Conservation (phyloP, 2,797 vertebrate genomes). For the Onychomys leucogaster region DNA sequence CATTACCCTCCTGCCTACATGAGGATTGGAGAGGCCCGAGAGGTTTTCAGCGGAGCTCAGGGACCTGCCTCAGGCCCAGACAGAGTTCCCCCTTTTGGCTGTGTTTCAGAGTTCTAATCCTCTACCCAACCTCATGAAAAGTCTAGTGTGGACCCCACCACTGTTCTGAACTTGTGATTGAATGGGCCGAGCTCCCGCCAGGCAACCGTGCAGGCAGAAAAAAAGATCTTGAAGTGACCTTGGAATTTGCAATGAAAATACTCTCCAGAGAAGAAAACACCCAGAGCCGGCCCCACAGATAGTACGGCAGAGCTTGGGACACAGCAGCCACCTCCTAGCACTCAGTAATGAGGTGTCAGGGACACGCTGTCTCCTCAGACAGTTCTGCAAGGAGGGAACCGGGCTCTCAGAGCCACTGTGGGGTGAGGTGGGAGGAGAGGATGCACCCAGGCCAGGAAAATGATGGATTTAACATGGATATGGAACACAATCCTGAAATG, state of each 20-base stretch:
- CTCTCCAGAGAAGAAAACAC: not conserved
- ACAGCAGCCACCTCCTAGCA: not conserved
- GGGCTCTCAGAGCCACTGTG: not conserved
- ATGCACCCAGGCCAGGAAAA: not conserved
- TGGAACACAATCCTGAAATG: slow-evolving; percentile 35
- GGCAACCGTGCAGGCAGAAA: not conserved
- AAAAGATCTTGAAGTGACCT: accelerated
- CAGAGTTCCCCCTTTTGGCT: too few relatives aligned
- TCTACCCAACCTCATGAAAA: not conserved
- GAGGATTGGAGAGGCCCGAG: not conserved
- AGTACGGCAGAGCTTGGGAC: accelerated
- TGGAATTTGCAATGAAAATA: not conserved
- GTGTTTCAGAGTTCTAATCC: slow-evolving; percentile 2
- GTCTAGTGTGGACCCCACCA: accelerated
- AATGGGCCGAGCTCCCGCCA: accelerated
- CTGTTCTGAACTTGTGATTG: not conserved
- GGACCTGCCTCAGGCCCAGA: not conserved
- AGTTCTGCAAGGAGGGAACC: not conserved
- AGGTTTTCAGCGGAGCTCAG: not conserved
- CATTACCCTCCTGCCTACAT: not conserved
- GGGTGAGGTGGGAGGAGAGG: not conserved
- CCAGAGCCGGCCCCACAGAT: not conserved
- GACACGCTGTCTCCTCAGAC: not conserved
- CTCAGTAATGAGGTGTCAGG: not conserved
- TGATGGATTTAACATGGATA: slow-evolving; percentile 52